A percentile compares a stretch with the other conserved stretches of the same genome.
Evolutionary conservation across 2,797 vertebrate species (phyloP).

Genomic region (Pseudomugil gertrudae): DNA sequence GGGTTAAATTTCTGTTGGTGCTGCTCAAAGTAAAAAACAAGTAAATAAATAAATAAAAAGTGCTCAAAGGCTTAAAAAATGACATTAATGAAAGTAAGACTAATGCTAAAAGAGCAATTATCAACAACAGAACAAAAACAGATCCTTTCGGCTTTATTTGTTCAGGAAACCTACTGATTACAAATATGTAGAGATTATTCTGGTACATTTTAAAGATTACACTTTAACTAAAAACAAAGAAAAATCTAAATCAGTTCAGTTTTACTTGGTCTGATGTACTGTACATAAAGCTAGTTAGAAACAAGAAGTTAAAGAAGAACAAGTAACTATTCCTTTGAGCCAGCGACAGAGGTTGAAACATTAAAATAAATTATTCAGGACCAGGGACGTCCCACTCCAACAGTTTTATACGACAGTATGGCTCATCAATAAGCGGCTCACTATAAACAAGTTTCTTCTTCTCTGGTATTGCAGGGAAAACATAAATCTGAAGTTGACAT

Average conservation of each 20-base stretch:
- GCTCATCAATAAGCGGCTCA: not conserved
- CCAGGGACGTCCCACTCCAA: not conserved
- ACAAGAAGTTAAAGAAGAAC: not conserved
- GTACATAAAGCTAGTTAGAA: not conserved
- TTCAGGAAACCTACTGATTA: not conserved
- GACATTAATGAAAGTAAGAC: not conserved
- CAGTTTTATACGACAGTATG: not conserved
- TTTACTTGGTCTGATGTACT: not conserved
- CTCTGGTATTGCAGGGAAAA: not conserved
- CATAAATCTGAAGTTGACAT: not conserved
- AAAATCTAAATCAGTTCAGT: not conserved
- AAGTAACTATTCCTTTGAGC: not conserved
- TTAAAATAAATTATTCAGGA: constrained; percentile 1
- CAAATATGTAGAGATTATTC: not conserved
- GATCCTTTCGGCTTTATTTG: not conserved
- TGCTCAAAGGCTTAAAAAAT: not conserved
- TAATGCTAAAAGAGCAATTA: not conserved
- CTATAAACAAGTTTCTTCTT: not conserved
- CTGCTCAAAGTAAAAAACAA: not conserved
- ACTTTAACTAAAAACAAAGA: not conserved
- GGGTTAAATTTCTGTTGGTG: constrained; percentile 3
- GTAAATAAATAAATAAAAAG: too few relatives aligned
- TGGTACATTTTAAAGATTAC: not conserved
- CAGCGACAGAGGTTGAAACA: not conserved
- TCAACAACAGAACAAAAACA: not conserved